Conservation (phyloP, 2,113 vertebrate genomes). For the Fulmarus glacialis region DNA sequence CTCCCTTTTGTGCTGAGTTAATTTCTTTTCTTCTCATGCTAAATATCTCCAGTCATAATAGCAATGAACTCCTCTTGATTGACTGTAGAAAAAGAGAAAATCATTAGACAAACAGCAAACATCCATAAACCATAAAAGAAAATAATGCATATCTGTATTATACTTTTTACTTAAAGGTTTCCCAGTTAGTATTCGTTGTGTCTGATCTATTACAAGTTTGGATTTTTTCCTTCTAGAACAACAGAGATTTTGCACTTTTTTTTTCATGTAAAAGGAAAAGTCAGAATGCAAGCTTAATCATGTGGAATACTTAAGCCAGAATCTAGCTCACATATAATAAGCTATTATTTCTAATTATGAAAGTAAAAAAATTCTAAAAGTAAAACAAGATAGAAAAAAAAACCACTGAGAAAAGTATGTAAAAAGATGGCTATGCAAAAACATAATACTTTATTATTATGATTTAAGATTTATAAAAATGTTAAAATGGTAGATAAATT, state of each 20-base stretch:
- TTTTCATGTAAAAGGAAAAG: neutral
- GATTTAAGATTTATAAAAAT: neutral
- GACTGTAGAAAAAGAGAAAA: conserved; percentile 76
- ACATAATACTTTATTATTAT: neutral
- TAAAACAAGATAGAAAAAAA: neutral
- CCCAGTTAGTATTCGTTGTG: neutral
- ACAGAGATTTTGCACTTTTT: neutral
- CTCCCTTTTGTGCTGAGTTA: neutral
- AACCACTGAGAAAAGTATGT: neutral
- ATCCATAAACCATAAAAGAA: neutral
- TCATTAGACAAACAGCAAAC: conserved; percentile 9
- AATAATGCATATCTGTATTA: neutral
- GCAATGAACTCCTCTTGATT: conserved; percentile 96
- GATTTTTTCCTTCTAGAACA: neutral
- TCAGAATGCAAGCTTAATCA: neutral
- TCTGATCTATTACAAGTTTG: neutral
- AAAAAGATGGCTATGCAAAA: neutral
- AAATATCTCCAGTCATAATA: conserved; percentile 95
- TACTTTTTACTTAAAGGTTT: neutral
- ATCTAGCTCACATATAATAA: neutral
- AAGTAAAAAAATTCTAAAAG: neutral
- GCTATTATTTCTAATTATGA: neutral
- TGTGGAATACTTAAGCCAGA: neutral
- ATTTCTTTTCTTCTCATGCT: conserved; percentile 65
- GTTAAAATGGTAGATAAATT: neutral